These are phyloP conservation scores for Apotomis turbidana DNA, from an alignment of 2,888 invertebrate species.

Conservation along the genomic window DNA sequence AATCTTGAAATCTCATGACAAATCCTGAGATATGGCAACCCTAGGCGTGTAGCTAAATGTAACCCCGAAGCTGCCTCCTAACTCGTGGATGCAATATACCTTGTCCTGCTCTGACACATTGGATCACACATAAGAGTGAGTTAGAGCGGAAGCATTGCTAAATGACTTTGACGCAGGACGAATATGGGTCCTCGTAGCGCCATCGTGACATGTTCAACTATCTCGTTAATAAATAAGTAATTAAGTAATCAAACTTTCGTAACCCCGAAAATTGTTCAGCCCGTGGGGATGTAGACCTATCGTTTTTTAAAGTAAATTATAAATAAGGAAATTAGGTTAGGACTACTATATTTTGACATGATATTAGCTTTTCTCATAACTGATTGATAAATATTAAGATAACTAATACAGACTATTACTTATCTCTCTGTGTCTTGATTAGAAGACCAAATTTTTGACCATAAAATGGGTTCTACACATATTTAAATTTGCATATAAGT, in stretches of 20 bases:
- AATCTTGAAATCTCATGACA: too few relatives aligned
- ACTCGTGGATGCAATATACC: neutral
- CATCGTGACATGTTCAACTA: slow-evolving; percentile 11
- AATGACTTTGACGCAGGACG: neutral
- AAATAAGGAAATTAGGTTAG: neutral
- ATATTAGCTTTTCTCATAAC: neutral
- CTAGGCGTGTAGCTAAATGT: slow-evolving; percentile 1
- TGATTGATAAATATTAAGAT: too few relatives aligned
- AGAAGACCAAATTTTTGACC: too few relatives aligned
- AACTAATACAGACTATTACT: too few relatives aligned
- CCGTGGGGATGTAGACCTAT: neutral
- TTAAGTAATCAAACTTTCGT: slow-evolving; percentile 39
- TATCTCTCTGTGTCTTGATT: too few relatives aligned
- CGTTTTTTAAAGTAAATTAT: slow-evolving; percentile 1
- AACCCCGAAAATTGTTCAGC: slow-evolving; percentile 18
- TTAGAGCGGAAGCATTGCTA: neutral
- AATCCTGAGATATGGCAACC: too few relatives aligned
- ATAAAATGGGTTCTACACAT: too few relatives aligned
- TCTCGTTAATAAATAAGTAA: slow-evolving; percentile 36
- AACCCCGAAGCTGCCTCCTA: slow-evolving; percentile 6
- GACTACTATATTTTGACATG: neutral
- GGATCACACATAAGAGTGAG: neutral
- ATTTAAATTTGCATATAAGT: too few relatives aligned
- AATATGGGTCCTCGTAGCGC: neutral
- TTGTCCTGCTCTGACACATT: neutral